Evolutionary conservation across 64 coral and sea anemone genomes (phyloP), one percentile per base, ranked within the genome.

Genomic region (Platygyra sinensis): DNA sequence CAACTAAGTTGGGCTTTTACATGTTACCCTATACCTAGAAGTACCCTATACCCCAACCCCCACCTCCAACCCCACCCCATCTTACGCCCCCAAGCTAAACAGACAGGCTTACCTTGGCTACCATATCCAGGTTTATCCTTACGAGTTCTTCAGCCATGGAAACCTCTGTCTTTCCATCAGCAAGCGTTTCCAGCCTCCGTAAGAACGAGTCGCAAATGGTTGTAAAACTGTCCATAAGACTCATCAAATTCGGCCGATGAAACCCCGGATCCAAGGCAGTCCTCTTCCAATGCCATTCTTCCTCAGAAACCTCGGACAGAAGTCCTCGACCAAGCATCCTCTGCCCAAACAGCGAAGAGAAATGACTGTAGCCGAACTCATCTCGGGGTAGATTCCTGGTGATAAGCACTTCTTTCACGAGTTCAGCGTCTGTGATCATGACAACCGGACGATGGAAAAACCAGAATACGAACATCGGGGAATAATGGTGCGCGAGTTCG

Each of bases 81-180:
- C 54, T 14, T 16, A 7, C 54, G 0, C 12, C 11, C 11, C 54
- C 54, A 11, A 12, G 15, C 54, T 57, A 9, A 14, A 12, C 10
- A 57, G 42, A 46, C 42, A 46, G 54, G 10, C 15, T 57, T 86
- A 98, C 95, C 92, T 98, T 98, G 25, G 83, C 89, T 38, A 98
- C 65, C 33, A 94, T 67, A 73, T 98, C 92, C 30, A 98, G 51
- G 19, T 89, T 75, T 32, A 94, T 39, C 31, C 83, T 73, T 24
- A 89, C 89, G 29, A 98, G 73, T 83, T 98, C 95, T 29, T 98
- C 95, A 19, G 95, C 85, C 78, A 98, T 72, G n/a, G 92, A 92
- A 19, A 98, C 79, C 29, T 91, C 85, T 0, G 92, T 94, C 33
- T 94, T 87, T 4, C 92, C 95, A 79, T 98, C 92, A 63, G 95